Base-by-base conservation (phyloP, 2,797 vertebrate species). In the Adelosebastes latens region DNA sequence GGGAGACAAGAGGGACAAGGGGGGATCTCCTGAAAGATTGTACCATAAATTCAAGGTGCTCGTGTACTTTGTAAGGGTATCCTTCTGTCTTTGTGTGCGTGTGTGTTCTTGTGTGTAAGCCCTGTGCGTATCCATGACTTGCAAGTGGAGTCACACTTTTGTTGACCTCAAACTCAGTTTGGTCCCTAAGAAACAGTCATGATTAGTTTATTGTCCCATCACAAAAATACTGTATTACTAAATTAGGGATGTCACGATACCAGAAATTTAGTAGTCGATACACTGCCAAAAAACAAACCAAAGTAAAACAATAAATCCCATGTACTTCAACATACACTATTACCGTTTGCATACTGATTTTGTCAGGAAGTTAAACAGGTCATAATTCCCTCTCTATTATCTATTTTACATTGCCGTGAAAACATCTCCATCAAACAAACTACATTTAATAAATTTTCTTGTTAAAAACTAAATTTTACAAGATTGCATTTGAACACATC, bases 1-100 rank as follows among this genome's bases (percentile, higher is more conserved):
- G 75, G 63, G 80, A 83, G 76, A 82, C 79, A 66, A 67, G 53
- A 73, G 49, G 29, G 46, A 75, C 66, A 72, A 13, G 14, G 25
- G 53, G 9, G 27, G 55, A 46, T 76, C 56, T 73, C 34, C 11
- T 56, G 64, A 83, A 85, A 80, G 70, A 80, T 62, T 65, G 67
- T n/a, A 59, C 36, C 77, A 70, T 75, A 39, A 59, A 77, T 62
- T 80, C 49, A 75, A 68, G 64, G 66, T 58, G 25, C 36, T 31
- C 22, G 13, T 49, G 31, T 36, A 29, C 46, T 76, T 14, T 83
- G 66, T 75, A 71, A 79, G 29, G 53, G 27, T 73, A 69, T 72
- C 39, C 25, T 53, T 68, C n/a, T 29, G 20, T 66, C 20, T 74
- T n/a, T 79, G 27, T 84, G 5, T 49, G 24, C 55, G 36, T 63